A percentile compares a stretch with the other conserved stretches of the same genome.
Evolutionary conservation across 1,140 invertebrate genomes (phyloP).

Genomic region (Dreissena polymorpha): DNA sequence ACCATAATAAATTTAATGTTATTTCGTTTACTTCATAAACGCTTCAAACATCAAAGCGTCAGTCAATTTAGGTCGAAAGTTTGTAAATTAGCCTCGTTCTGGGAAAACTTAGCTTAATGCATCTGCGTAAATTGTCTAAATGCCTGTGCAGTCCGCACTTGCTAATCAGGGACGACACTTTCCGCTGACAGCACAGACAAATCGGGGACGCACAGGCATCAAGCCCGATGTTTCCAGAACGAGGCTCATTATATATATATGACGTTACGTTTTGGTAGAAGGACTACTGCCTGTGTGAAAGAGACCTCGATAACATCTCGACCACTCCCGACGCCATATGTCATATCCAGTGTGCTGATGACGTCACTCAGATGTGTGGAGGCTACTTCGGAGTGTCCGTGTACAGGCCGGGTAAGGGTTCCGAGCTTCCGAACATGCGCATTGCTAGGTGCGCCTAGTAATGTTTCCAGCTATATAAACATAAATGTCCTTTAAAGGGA

Average conservation of each 20-base stretch:
- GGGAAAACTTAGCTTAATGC: too few relatives aligned
- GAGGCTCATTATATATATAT: background rate
- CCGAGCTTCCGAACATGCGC: background rate
- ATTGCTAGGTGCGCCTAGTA: background rate
- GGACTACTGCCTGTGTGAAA: slow-evolving; percentile 21
- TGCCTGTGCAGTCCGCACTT: too few relatives aligned
- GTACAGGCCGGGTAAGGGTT: slow-evolving; percentile 40
- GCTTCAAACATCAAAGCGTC: too few relatives aligned
- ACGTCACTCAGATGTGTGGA: slow-evolving; percentile 25
- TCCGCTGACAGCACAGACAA: too few relatives aligned
- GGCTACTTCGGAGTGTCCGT: slow-evolving; percentile 25
- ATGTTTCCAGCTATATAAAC: background rate
- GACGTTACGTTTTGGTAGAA: background rate
- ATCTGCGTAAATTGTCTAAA: too few relatives aligned
- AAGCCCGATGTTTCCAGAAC: background rate
- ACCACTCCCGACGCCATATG: slow-evolving; percentile 7
- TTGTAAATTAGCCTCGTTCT: too few relatives aligned
- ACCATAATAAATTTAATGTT: too few relatives aligned
- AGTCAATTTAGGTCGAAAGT: too few relatives aligned
- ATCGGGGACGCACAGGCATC: too few relatives aligned
- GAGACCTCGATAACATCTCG: slow-evolving; percentile 29
- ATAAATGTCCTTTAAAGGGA: background rate
- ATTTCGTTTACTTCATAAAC: too few relatives aligned
- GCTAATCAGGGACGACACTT: too few relatives aligned
- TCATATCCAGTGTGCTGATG: slow-evolving; percentile 25